phyloP scores from a whole-genome alignment of 1,140 invertebrate genomes.

The Drosophila athabasca region DNA sequence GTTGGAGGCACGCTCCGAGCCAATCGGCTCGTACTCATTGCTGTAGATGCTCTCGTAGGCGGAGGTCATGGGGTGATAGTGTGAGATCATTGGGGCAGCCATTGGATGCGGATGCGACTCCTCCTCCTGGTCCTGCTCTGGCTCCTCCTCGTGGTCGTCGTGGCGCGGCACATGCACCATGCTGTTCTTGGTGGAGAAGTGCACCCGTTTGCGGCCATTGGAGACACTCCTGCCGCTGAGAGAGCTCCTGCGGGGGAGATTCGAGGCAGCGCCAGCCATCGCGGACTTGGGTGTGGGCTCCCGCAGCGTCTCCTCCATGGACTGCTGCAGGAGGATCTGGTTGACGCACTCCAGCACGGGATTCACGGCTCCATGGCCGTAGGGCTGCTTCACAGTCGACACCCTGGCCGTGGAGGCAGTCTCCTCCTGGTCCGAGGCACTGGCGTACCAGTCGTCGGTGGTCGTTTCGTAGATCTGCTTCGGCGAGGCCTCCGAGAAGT shows the following conservation, averaged over 20 bases:
- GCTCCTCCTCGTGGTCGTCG: conserved; percentile 55
- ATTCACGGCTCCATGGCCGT: conserved; percentile 85
- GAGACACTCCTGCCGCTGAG: conserved; percentile 53
- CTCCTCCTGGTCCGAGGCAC: conserved; percentile 86
- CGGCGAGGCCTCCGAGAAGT: conserved; percentile 76
- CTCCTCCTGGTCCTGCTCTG: conserved; percentile 19
- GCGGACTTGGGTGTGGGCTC: conserved; percentile 43
- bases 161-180: conserved; percentile 78
- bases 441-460: conserved; percentile 87
- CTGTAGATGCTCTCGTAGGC: conserved; percentile 84
- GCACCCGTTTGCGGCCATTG: conserved; percentile 76
- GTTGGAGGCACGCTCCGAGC: conserved; percentile 76
- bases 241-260: conserved; percentile 54
- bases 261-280: conserved; percentile 21
- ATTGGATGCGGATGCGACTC: not conserved
- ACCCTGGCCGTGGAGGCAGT: conserved; percentile 64
- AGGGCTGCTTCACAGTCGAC: conserved; percentile 57
- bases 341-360: conserved; percentile 89
- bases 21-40: conserved; percentile 85
- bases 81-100: conserved; percentile 50
- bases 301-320: conserved; percentile 71
- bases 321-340: conserved; percentile 81
- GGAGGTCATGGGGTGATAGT: conserved; percentile 44
- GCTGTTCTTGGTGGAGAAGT: conserved; percentile 83
- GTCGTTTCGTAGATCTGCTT: conserved; percentile 84